Conservation (phyloP, 1,140 invertebrate species). For the Cherax destructor region DNA sequence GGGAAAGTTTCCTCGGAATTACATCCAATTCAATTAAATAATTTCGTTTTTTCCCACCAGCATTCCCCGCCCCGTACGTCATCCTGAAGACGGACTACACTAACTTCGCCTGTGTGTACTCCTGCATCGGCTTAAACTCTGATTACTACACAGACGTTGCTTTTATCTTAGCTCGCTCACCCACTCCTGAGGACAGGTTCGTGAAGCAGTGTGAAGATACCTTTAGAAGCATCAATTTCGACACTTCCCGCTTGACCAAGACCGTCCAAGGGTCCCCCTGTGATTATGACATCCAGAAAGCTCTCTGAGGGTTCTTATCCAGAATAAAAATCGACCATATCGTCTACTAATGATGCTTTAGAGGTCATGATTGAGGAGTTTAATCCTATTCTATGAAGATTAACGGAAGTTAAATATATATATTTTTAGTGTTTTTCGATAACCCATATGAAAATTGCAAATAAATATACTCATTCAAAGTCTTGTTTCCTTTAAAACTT, state of each 20-base stretch:
- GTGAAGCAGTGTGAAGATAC: not conserved
- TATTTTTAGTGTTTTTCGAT: no score
- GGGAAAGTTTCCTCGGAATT: no score
- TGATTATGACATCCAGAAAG: slow-evolving; percentile 2
- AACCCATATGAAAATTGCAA: no score
- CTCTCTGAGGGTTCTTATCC: not conserved
- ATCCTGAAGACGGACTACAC: slow-evolving; percentile 28
- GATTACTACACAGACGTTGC: not conserved
- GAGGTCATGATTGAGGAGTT: no score
- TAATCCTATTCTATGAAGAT: no score
- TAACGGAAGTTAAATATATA: no score
- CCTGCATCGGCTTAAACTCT: slow-evolving; percentile 20
- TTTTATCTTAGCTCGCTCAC: slow-evolving; percentile 22
- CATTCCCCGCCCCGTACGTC: not conserved
- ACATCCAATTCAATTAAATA: no score
- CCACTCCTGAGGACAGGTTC: not conserved
- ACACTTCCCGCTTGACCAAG: slow-evolving; percentile 10
- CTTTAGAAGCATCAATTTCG: slow-evolving; percentile 13
- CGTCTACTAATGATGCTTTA: no score
- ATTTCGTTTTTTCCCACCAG: not conserved
- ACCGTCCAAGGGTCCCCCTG: not conserved
- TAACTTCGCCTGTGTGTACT: slow-evolving; percentile 25
- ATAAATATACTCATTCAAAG: no score
- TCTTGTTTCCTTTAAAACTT: no score
- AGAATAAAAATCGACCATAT: no score